Evolutionary conservation across 1,140 invertebrate genomes (phyloP).

Genomic region (Leptinotarsa undecemlineata): DNA sequence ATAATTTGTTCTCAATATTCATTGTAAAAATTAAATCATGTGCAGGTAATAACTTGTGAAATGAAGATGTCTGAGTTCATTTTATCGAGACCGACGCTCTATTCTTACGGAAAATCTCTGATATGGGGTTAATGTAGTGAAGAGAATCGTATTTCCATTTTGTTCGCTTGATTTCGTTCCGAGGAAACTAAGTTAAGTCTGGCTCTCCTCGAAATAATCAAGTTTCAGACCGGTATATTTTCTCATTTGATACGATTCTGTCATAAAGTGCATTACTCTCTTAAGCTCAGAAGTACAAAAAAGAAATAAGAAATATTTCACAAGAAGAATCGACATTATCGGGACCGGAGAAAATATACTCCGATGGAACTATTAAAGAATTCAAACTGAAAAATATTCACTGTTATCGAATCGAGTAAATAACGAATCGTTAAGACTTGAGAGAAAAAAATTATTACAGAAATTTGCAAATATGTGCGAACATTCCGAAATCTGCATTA

Average conservation of each 20-base stretch:
- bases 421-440: too few species aligned
- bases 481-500: too few species aligned
- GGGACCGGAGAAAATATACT: too few species aligned
- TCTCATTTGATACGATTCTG: background rate
- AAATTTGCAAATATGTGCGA: too few species aligned
- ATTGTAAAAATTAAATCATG: background rate
- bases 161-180: slow-evolving; percentile 39
- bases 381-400: too few species aligned
- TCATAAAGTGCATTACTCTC: background rate
- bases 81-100: slow-evolving; percentile 8
- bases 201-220: slow-evolving; percentile 32
- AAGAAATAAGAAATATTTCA: too few species aligned
- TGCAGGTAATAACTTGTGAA: slow-evolving; percentile 1
- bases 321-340: too few species aligned
- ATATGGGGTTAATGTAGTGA: slow-evolving; percentile 42
- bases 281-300: too few species aligned
- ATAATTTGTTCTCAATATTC: background rate
- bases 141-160: slow-evolving; percentile 43
- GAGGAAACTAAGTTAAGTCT: slow-evolving; percentile 39
- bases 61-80: slow-evolving; percentile 14
- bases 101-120: slow-evolving; percentile 41
- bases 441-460: too few species aligned
- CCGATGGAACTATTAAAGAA: too few species aligned
- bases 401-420: too few species aligned
- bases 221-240: slow-evolving; percentile 26